Percentiles rank a stretch among this genome's conserved stretches.
Conservation (phyloP, 2,888 invertebrate genomes). For the Drosophila cognata region DNA sequence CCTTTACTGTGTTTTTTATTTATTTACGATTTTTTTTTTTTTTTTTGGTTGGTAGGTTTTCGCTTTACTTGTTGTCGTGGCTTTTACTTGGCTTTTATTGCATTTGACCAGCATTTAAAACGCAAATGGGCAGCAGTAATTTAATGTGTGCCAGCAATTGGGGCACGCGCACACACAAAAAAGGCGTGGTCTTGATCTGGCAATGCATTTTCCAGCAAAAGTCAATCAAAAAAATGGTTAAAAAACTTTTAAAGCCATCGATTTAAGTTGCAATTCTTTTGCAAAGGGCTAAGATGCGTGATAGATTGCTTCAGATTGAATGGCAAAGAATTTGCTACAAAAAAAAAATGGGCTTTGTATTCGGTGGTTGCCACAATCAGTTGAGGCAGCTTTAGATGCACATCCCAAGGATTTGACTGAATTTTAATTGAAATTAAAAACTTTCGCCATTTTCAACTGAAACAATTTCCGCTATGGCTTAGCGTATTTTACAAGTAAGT, state of each 20-base stretch:
- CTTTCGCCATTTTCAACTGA: constrained; percentile 54
- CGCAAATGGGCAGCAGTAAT: constrained; percentile 58
- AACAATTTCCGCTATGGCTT: constrained; percentile 61
- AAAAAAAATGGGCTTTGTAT: not conserved
- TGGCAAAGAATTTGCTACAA: not conserved
- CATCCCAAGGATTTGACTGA: constrained; percentile 46
- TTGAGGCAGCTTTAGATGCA: constrained; percentile 21
- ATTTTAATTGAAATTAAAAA: constrained; percentile 64
- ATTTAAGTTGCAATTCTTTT: not conserved
- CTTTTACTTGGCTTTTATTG: constrained; percentile 73
- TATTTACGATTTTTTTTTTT: not conserved
- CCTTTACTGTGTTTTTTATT: constrained; percentile 19
- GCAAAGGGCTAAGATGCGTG: not conserved
- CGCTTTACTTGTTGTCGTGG: constrained; percentile 47
- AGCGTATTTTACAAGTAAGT: constrained; percentile 1
- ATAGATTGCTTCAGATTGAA: not conserved
- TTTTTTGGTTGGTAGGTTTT: constrained; percentile 21
- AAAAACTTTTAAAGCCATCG: not conserved
- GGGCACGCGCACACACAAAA: constrained; percentile 31
- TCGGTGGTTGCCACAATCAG: not conserved
- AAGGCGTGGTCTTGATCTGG: constrained; percentile 37
- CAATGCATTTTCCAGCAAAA: constrained; percentile 25
- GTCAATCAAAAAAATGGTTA: constrained; percentile 5
- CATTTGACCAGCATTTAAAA: constrained; percentile 71
- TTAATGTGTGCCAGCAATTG: constrained; percentile 70